Evolutionary conservation across 2,888 invertebrate genomes (phyloP).

Genomic region (Limnephilus marmoratus): DNA sequence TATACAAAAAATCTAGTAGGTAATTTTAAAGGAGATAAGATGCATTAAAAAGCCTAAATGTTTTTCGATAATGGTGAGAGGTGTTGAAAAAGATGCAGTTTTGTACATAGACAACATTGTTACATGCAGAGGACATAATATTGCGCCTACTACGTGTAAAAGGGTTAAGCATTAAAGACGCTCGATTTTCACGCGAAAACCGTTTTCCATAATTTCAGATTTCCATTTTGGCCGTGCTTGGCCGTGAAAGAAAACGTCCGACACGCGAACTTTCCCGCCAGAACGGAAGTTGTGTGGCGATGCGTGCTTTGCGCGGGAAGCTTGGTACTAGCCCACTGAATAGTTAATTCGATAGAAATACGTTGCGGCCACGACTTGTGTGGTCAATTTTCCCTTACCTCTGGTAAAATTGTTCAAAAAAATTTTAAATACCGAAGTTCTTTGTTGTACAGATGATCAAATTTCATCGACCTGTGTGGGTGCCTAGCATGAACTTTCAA

Average conservation of each 20-base stretch:
- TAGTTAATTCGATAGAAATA: neutral
- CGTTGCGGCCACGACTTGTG: neutral
- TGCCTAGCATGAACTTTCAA: neutral
- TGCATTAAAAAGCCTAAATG: no score
- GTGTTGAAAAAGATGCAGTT: no score
- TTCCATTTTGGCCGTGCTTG: constrained; percentile 60
- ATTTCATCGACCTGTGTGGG: neutral
- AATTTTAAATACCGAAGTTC: neutral
- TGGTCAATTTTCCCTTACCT: neutral
- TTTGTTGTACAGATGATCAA: neutral
- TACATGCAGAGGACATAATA: no score
- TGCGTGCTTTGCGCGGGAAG: constrained; percentile 7
- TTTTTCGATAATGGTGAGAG: no score
- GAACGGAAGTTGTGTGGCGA: constrained; percentile 25
- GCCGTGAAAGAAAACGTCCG: constrained; percentile 56
- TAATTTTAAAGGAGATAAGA: no score
- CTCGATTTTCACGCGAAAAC: constrained; percentile 44
- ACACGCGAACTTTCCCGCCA: constrained; percentile 61
- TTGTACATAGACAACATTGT: no score
- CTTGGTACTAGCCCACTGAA: neutral
- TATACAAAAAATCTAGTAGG: no score
- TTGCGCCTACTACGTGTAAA: neutral
- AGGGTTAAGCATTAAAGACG: constrained; percentile 46
- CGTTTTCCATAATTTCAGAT: constrained; percentile 29
- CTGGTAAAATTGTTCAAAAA: neutral